Conservation (phyloP, 2,113 vertebrate genomes). For the Myotis davidii region DNA sequence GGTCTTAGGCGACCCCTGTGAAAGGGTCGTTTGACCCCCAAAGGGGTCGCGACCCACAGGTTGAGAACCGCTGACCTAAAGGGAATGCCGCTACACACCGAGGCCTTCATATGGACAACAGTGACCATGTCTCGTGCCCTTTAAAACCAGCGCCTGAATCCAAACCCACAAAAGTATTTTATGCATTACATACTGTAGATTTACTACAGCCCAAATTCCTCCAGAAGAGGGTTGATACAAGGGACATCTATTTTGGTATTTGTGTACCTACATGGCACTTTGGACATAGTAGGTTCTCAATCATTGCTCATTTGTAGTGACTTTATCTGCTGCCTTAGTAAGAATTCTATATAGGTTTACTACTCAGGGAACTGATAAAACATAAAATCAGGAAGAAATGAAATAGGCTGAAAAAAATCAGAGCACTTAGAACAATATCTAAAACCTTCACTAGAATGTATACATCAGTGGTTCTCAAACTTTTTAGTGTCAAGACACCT, state of each 20-base stretch:
- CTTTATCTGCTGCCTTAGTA: not conserved
- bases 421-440: not conserved
- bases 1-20: no score
- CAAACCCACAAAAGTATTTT: not conserved
- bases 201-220: not conserved
- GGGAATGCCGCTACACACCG: conserved; percentile 41
- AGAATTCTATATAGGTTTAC: not conserved
- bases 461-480: not conserved
- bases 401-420: not conserved
- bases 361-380: not conserved
- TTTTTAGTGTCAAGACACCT: not conserved
- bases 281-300: not conserved
- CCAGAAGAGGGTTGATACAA: not conserved
- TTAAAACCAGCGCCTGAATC: not conserved
- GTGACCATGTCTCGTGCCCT: not conserved
- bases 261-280: not conserved
- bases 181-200: not conserved
- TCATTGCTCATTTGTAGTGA: not conserved
- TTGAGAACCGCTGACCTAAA: not conserved
- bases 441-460: not conserved
- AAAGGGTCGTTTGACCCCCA: no score
- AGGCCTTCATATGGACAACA: not conserved
- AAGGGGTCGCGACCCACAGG: no score
- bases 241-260: not conserved
- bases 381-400: not conserved